Evolutionary conservation across 2,797 vertebrate species (phyloP).

Genomic region (Rhynchonycteris naso): DNA sequence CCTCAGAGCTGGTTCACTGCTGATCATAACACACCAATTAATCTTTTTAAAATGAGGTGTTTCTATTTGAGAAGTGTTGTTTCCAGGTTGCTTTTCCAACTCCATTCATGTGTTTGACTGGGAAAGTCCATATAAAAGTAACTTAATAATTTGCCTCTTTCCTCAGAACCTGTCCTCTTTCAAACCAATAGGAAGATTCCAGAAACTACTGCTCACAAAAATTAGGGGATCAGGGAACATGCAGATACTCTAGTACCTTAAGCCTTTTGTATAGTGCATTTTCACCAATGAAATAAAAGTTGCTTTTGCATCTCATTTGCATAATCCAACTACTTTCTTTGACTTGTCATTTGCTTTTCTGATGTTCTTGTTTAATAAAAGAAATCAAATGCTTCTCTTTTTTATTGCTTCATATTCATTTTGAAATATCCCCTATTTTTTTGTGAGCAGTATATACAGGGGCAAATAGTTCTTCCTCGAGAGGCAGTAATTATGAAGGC

Average conservation of each 20-base stretch:
- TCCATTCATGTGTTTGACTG: constrained; percentile 6
- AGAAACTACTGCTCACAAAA: background rate
- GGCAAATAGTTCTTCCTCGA: constrained; percentile 64
- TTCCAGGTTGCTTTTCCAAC: constrained; percentile 38
- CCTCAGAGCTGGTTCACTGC: background rate
- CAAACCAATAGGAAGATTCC: constrained; percentile 64
- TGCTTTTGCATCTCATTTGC: too few species aligned
- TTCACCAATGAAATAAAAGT: too few species aligned
- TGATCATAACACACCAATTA: constrained; percentile 4
- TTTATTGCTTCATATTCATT: too few species aligned
- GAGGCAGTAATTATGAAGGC: constrained; percentile 55
- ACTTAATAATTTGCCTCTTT: constrained; percentile 41
- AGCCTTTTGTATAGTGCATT: too few species aligned
- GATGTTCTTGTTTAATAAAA: too few species aligned
- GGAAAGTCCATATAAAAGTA: constrained; percentile 27
- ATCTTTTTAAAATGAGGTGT: constrained; percentile 43
- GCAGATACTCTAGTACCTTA: too few species aligned
- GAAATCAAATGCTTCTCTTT: too few species aligned
- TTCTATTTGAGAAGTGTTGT: constrained; percentile 35
- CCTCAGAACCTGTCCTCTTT: constrained; percentile 58
- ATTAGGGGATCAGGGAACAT: too few species aligned
- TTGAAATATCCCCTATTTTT: too few species aligned
- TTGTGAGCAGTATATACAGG: constrained; percentile 7
- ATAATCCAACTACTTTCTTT: too few species aligned
- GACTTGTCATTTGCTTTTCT: too few species aligned